Evolutionary conservation across 2,113 vertebrate genomes (phyloP), one percentile per base, ranked within the genome.

Genomic region (Seriola quinqueradiata): DNA sequence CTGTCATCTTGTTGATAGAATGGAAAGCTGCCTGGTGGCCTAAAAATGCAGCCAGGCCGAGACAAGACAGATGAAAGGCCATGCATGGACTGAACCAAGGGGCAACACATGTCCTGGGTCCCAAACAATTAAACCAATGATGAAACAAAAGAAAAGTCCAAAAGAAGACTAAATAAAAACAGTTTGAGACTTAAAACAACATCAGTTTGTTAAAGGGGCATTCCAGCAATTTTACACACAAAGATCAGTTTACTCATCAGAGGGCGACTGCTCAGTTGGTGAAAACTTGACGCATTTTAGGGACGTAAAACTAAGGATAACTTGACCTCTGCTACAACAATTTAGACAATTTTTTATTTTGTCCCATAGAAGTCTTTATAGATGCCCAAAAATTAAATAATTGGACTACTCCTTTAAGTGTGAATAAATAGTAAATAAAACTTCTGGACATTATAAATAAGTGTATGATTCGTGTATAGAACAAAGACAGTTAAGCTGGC

Each of bases 1-100:
- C 40, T 21, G 13, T 73, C 81, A 80, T 66, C 73, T 64, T 57
- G 61, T 14, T 68, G 81, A 77, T 48, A 78, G 82, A 72, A 78
- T 25, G 61, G 57, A 67, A 70, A 82, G 80, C 77, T 32, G 23
- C 57, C 75, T 83, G 67, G 61, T 46, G 61, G 81, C 36, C 64
- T 34, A 17, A 66, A 48, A 70, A 75, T 71, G 44, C 42, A 70
- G 42, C 44, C 38, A 59, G 61, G 77, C 34, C 21, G 2, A 10
- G 40, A 48, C 32, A 4, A 10, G 40, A 48, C 32, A 58, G 42
- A 63, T 46, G 12, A 12, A 58, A 54, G 61, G 8, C 57, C 23
- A 1, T 36, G 63, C 42, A 40, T 7, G 23, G 44, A 21, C 48
- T 40, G 52, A 38, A 28, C 40, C 50, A 68, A 34, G 5, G 64